Base-by-base conservation (phyloP, 2,113 vertebrate genomes). In the Hydrochoerus hydrochaeris region DNA sequence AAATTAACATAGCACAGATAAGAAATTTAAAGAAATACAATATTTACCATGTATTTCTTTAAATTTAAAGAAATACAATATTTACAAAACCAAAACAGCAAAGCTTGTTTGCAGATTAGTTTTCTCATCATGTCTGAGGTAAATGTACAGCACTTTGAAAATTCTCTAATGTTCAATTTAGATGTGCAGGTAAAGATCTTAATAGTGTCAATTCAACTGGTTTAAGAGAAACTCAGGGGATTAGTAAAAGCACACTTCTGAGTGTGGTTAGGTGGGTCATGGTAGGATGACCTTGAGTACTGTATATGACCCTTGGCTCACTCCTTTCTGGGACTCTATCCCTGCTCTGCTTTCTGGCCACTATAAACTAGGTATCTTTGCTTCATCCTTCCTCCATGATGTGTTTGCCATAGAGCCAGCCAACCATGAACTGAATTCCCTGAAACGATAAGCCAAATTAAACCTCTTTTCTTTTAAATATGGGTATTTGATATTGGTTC, bases 141-240 rank as follows among this genome's bases (percentile, higher is more conserved):
- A 32, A 19, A 92, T 52, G 3, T 38, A 58, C 89, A 5, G 0
- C 8, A 58, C 58, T 80, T 41, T 44, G 14, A 86, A 93, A 54
- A 80, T 84, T 52, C 9, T 93, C 16, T 80, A 52, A 58, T 87
- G 60, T 91, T 77, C 83, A 92, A 75, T 90, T 65, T 92, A 58
- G 5, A 60, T 4, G 82, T 89, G n/a, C 0, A 87, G 8, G 24
- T 38, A 84, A 44, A 44, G 38, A 41, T 75, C 71, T 44, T 44
- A 73, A 73, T 26, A 41, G 10, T 73, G 38, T 41, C 22, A 71
- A 26, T 73, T 13, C 41, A 22, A 41, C 22, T 44, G 22, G 71
- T 24, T 73, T 73, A 13, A 73, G 71, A 73, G 26, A 73, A 73
- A 22, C 71, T 22, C 71, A 73, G 22, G 71, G 20, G 20, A 73